Evolutionary conservation across 2,888 invertebrate species (phyloP).

Genomic region (Rhaphigaster nebulosa): DNA sequence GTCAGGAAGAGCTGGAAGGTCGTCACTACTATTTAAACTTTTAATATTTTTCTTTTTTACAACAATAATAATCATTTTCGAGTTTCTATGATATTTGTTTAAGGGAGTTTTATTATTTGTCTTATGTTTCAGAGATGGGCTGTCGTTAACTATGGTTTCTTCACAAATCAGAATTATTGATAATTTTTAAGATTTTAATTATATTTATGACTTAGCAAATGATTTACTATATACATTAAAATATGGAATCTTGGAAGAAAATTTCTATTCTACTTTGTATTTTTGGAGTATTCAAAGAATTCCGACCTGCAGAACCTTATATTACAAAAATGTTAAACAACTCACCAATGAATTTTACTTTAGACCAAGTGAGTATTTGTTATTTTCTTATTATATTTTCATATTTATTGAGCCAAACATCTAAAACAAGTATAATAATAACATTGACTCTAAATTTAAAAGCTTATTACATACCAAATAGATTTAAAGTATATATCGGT

Average conservation of each 20-base stretch:
- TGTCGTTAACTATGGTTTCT: neutral
- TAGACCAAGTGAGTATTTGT: conserved; percentile 74
- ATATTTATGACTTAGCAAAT: neutral
- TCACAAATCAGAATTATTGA: neutral
- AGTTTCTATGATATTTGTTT: neutral
- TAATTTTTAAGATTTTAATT: neutral
- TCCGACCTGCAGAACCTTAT: conserved; percentile 89
- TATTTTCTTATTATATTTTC: neutral
- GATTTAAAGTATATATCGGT: no score
- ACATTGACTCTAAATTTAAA: no score
- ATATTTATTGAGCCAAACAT: neutral
- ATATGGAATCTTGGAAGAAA: conserved; percentile 74
- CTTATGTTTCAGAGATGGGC: neutral
- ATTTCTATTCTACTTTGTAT: conserved; percentile 81
- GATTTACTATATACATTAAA: conserved; percentile 32
- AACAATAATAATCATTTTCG: neutral
- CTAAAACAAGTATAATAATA: no score
- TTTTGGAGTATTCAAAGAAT: conserved; percentile 86
- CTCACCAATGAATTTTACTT: conserved; percentile 82
- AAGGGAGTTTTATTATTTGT: neutral
- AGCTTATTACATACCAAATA: no score
- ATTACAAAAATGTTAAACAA: conserved; percentile 84
- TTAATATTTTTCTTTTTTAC: neutral
- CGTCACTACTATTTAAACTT: neutral
- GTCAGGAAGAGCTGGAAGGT: neutral